Percentiles rank a stretch among this genome's conserved stretches.
These are phyloP conservation scores for Phenganax subtilis DNA, from an alignment of 92 coral and sea anemone species.

Conservation along the genomic window DNA sequence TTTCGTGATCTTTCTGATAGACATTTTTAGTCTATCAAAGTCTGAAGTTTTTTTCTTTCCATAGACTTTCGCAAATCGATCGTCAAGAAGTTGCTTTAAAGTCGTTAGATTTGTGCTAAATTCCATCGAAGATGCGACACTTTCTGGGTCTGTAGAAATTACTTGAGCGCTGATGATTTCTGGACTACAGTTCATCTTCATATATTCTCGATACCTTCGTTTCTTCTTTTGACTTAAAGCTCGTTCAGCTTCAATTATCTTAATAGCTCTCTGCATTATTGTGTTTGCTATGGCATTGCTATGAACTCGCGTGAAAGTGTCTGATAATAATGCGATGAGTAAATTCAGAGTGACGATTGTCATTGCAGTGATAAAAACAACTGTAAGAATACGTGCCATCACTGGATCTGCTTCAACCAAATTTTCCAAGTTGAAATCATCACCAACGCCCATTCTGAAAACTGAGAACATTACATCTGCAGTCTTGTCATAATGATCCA, in stretches of 20 bases:
- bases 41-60: constrained; percentile 35
- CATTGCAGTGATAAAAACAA: constrained; percentile 23
- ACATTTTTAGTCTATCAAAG: constrained; percentile 18
- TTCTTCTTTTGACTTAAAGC: constrained; percentile 20
- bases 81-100: constrained; percentile 20
- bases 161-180: constrained; percentile 6
- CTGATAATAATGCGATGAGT: constrained; percentile 32
- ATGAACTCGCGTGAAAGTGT: constrained; percentile 31
- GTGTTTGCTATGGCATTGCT: constrained; percentile 33
- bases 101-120: not conserved
- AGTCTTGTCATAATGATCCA: not conserved
- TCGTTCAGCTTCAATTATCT: constrained; percentile 27
- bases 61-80: constrained; percentile 35
- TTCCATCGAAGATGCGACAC: constrained; percentile 25
- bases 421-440: constrained; percentile 31
- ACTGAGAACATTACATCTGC: constrained; percentile 11
- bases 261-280: constrained; percentile 38
- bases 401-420: constrained; percentile 30
- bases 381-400: constrained; percentile 38
- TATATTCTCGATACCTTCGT: constrained; percentile 11
- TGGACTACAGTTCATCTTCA: constrained; percentile 32
- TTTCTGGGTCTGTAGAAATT: constrained; percentile 50
- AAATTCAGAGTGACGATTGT: constrained; percentile 34
- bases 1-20: not conserved
- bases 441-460: constrained; percentile 40